Percentiles rank a stretch among this genome's conserved stretches.
Conservation (phyloP, 1,140 invertebrate species). For the Drosophila cardini region DNA sequence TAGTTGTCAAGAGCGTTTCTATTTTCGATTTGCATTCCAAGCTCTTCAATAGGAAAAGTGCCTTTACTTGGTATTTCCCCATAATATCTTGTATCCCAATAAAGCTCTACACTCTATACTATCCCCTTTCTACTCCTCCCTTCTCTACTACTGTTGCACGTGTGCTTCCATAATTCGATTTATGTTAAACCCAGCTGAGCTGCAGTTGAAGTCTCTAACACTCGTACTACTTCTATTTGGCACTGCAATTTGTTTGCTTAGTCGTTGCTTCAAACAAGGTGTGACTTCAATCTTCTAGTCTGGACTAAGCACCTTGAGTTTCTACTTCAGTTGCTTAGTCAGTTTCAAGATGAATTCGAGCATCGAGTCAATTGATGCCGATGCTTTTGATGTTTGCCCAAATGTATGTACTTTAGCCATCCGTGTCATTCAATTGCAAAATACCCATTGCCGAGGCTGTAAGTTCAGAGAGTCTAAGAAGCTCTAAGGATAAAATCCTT, state of each 20-base stretch:
- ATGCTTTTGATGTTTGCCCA: conserved; percentile 8
- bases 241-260: conserved; percentile 60
- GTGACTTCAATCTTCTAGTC: conserved; percentile 36
- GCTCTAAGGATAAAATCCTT: not conserved
- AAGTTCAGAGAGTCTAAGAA: conserved; percentile 6
- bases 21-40: conserved; percentile 71
- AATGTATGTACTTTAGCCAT: conserved; percentile 10
- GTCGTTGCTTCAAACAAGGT: conserved; percentile 48
- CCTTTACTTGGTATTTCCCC: conserved; percentile 45
- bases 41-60: conserved; percentile 49
- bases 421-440: conserved; percentile 4
- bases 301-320: conserved; percentile 51
- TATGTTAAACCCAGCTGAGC: conserved; percentile 65
- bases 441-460: not conserved
- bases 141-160: not conserved
- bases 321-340: conserved; percentile 24
- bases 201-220: conserved; percentile 29
- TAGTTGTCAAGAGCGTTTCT: conserved; percentile 62
- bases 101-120: conserved; percentile 2
- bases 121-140: not conserved
- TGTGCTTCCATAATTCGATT: conserved; percentile 67
- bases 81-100: conserved; percentile 47
- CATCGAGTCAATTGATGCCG: conserved; percentile 14
- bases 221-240: conserved; percentile 17
- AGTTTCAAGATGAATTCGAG: conserved; percentile 8